Evolutionary conservation across 2,797 vertebrate genomes (phyloP).

Genomic region (Perodicticus potto): DNA sequence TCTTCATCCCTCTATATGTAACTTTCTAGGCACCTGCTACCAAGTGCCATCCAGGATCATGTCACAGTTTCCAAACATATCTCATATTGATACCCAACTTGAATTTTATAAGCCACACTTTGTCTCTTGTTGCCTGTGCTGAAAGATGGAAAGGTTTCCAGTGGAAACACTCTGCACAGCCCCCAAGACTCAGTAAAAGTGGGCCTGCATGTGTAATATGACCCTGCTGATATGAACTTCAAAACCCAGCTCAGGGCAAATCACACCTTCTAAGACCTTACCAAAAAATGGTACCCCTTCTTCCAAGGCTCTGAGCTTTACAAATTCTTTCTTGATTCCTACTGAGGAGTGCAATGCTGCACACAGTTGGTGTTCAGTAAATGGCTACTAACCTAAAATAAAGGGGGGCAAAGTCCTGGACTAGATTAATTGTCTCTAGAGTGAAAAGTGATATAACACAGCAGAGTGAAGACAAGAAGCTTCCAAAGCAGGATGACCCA

Average conservation of each 20-base stretch:
- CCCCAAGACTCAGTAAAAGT: background rate
- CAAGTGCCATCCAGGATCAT: background rate
- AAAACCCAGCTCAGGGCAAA: background rate
- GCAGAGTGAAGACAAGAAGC: background rate
- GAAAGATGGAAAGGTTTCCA: background rate
- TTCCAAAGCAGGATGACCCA: background rate
- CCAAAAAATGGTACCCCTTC: background rate
- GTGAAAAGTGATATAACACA: background rate
- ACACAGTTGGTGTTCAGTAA: background rate
- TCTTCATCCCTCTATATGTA: background rate
- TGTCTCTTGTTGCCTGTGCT: background rate
- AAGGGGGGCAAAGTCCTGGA: background rate
- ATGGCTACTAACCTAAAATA: background rate
- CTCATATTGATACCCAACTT: background rate
- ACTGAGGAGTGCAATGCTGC: background rate
- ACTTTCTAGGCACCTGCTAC: background rate
- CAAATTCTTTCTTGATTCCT: background rate
- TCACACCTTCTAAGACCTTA: background rate
- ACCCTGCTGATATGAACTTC: background rate
- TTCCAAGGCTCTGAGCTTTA: background rate
- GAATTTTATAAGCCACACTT: background rate
- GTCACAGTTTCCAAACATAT: background rate
- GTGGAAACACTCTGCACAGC: background rate
- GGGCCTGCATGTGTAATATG: fast-evolving
- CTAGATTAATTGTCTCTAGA: background rate